Base-by-base conservation (phyloP, 2,797 vertebrate species). In the Meda fulgida region DNA sequence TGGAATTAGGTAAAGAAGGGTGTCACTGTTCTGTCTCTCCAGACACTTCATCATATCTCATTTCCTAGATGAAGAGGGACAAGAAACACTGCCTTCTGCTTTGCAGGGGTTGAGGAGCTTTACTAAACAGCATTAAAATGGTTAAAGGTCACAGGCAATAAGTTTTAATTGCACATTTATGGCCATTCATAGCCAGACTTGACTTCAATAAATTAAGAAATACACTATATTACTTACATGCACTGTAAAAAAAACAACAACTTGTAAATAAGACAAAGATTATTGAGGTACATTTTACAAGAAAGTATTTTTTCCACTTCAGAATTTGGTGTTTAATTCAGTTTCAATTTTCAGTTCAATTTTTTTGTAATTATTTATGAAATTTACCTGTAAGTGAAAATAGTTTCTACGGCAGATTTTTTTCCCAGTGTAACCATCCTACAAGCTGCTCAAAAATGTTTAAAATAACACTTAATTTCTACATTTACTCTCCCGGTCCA, bases 1-100 rank as follows among this genome's bases (percentile, higher is more conserved):
- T 89, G 91, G 89, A 93, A 93, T 93, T 92, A 92, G 92, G 89
- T 91, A 89, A 92, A 91, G 65, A 93, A 93, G 92, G 87, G 84
- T 91, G 92, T 91, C 92, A 91, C 83, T 7, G 66, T 73, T 67
- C 48, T 53, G 43, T 92, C 89, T 93, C 91, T 87, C 86, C 84
- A 14, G 89, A 92, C 92, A 92, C 86, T 84, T 90, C 89, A 91
- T 90, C 63, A 70, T 80, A 67, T 84, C 73, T 82, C 48, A 65
- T 81, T 88, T 73, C 46, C 60, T 51, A 69, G 16, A 29, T 71
- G 48, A 77, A 69, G 48, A 36, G 75, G 65, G 70, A 34, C 48
- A 78, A 70, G 40, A 38, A 81, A 89, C 87, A 84, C 26, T 1
- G 11, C 7, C n/a, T 31, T 31, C n/a, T 46, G 36, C n/a, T 65